Evolutionary conservation across 1,140 invertebrate genomes (phyloP).

Genomic region (Probaryconus sp.): DNA sequence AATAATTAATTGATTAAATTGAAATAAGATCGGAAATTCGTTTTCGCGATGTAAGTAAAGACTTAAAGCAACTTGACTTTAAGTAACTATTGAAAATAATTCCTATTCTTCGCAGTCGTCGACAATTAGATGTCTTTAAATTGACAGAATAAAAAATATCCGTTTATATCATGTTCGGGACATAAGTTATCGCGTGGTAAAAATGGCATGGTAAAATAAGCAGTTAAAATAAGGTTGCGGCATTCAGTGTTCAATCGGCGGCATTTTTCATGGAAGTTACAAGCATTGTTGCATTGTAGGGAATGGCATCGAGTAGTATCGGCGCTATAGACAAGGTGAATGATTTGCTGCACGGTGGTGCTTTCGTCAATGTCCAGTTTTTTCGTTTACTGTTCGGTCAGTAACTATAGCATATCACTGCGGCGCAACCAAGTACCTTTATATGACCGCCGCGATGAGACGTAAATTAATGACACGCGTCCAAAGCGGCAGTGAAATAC

Average conservation of each 20-base stretch:
- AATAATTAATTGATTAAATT: no score
- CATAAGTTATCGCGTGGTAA: no score
- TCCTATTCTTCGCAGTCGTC: no score
- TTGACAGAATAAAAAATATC: no score
- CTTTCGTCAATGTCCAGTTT: slow-evolving; percentile 56
- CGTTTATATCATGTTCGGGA: no score
- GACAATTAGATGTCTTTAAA: no score
- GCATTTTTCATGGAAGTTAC: slow-evolving; percentile 31
- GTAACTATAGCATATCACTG: slow-evolving; percentile 51
- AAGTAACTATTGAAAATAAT: no score
- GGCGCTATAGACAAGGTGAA: slow-evolving; percentile 38
- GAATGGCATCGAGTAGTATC: no score
- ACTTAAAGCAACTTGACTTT: no score
- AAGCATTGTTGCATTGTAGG: slow-evolving; percentile 16
- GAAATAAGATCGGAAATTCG: no score
- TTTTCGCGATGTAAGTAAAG: no score
- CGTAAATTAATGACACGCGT: slow-evolving; percentile 65
- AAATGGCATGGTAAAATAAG: no score
- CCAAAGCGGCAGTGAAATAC: slow-evolving; percentile 63
- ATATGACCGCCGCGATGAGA: slow-evolving; percentile 61
- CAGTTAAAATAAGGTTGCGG: not conserved
- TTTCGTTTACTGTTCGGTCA: slow-evolving; percentile 34
- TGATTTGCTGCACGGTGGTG: slow-evolving; percentile 56
- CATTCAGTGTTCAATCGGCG: slow-evolving; percentile 24
- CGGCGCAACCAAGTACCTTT: slow-evolving; percentile 47